These are phyloP conservation scores for Clarias gariepinus DNA, from an alignment of 2,113 vertebrate species.

Conservation along the genomic window DNA sequence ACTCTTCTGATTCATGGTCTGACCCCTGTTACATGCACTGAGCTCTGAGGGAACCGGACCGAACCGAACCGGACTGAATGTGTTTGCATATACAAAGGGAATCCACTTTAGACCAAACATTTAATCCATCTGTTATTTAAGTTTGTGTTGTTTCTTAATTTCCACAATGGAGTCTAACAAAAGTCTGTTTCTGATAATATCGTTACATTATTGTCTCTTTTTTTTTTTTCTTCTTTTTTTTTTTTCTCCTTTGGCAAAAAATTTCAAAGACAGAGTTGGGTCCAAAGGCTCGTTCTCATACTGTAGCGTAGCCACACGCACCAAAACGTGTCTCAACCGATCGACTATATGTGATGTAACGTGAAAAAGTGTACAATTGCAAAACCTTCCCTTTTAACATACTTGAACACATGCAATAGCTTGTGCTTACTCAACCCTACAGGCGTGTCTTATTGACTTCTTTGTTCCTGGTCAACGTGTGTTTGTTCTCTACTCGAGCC, in stretches of 20 bases:
- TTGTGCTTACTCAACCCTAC: background rate
- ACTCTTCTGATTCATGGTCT: conserved; percentile 85
- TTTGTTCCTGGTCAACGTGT: background rate
- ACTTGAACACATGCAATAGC: background rate
- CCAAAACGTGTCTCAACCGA: background rate
- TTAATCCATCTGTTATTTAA: too few species aligned
- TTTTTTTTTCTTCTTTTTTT: too few species aligned
- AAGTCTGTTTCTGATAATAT: too few species aligned
- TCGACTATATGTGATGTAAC: background rate
- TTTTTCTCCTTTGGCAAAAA: too few species aligned
- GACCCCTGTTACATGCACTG: conserved; percentile 89
- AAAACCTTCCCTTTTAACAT: background rate
- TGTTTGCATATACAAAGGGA: background rate
- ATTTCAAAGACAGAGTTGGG: background rate
- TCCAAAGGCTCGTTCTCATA: background rate
- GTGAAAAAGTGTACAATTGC: background rate
- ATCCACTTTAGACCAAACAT: conserved; percentile 2
- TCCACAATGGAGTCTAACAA: background rate
- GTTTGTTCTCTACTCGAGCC: background rate
- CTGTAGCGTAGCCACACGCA: too few species aligned
- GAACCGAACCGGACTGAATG: too few species aligned
- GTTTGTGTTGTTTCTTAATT: too few species aligned
- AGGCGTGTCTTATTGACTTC: background rate
- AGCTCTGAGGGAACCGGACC: conserved; percentile 72
- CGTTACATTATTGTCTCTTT: too few species aligned